Percentiles rank a stretch among this genome's conserved stretches.
Evolutionary conservation across 2,797 vertebrate genomes (phyloP).

Genomic region (Microtus californicus): DNA sequence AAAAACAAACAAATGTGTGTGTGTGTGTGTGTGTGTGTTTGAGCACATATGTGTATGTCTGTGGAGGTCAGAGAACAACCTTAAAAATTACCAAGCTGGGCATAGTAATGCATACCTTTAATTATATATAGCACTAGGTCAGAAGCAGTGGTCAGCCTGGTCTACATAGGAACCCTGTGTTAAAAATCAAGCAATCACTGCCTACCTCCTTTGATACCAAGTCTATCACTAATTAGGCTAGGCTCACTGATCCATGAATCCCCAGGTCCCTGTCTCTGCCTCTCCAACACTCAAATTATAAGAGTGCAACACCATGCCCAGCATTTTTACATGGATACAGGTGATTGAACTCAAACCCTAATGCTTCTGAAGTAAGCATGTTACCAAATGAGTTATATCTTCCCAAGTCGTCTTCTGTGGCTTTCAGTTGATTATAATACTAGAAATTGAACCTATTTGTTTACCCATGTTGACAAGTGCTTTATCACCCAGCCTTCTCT

Average conservation of each 20-base stretch:
- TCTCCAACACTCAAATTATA: background rate
- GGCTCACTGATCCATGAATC: background rate
- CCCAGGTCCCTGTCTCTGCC: background rate
- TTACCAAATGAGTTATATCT: background rate
- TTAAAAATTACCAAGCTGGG: background rate
- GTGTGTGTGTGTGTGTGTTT: background rate
- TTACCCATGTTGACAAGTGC: background rate
- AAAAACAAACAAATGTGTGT: background rate
- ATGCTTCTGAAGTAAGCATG: background rate
- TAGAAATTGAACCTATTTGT: background rate
- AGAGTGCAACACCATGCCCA: background rate
- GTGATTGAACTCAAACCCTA: background rate
- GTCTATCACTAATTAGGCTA: background rate
- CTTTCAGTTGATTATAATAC: background rate
- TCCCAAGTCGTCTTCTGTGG: background rate
- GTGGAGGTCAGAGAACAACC: background rate
- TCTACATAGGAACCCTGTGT: background rate
- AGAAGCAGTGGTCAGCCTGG: background rate
- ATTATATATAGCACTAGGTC: background rate
- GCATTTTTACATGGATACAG: background rate
- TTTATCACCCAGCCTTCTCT: background rate
- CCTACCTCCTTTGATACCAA: background rate
- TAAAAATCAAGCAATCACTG: background rate
- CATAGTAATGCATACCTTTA: background rate
- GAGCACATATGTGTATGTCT: background rate